A percentile compares a stretch with the other conserved stretches of the same genome.
Conservation (phyloP, 2,113 vertebrate species). For the Cyanoramphus novaezelandiae region DNA sequence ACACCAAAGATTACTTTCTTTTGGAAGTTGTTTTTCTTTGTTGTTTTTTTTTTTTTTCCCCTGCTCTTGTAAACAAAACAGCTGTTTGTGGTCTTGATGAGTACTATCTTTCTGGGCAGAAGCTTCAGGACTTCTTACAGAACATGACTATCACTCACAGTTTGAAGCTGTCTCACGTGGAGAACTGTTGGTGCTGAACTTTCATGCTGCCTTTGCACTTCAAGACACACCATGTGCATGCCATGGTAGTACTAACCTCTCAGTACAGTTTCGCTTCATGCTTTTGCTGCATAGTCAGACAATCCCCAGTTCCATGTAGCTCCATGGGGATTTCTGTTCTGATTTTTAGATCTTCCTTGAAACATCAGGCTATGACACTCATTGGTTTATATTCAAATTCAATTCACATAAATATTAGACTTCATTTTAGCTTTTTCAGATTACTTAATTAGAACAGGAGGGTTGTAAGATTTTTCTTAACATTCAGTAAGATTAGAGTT, state of each 20-base stretch:
- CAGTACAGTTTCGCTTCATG: not conserved
- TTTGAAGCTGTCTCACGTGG: not conserved
- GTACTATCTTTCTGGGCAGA: not conserved
- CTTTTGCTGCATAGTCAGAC: not conserved
- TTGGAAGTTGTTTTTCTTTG: not conserved
- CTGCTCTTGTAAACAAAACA: not conserved
- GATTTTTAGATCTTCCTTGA: not conserved
- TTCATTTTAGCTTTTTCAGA: not conserved
- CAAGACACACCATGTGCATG: not conserved
- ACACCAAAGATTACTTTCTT: not conserved
- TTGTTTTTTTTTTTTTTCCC: not conserved
- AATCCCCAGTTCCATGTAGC: not conserved
- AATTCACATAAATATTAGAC: not conserved
- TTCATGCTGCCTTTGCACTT: not conserved
- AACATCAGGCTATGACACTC: not conserved
- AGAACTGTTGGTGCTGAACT: not conserved
- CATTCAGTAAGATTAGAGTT: not conserved
- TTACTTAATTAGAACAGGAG: not conserved
- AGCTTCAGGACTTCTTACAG: not conserved
- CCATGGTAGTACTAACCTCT: not conserved
- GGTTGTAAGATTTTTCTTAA: not conserved
- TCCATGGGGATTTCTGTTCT: not conserved
- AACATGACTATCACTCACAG: not conserved
- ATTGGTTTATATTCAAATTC: not conserved
- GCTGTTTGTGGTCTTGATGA: not conserved